A percentile compares a stretch with the other conserved stretches of the same genome.
These are phyloP conservation scores for Opisthograptis luteolata DNA, from an alignment of 2,888 invertebrate genomes.

Conservation along the genomic window DNA sequence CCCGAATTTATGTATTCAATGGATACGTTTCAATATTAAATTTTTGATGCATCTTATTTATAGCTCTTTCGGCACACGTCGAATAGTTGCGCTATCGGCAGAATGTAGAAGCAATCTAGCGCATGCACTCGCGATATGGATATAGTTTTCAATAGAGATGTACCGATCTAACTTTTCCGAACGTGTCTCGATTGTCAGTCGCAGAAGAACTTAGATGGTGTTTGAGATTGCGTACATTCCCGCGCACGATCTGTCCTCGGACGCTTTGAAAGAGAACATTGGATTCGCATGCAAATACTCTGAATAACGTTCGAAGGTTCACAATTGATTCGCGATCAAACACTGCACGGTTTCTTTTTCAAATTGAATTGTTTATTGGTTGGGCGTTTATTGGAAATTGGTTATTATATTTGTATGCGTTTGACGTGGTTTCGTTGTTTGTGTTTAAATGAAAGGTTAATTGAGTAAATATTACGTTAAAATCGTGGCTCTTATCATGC, in stretches of 20 bases:
- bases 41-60: constrained; percentile 30
- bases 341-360: constrained; percentile 1
- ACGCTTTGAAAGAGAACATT: constrained; percentile 23
- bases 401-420: background rate
- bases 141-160: constrained; percentile 16
- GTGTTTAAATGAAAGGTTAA: too few relatives aligned
- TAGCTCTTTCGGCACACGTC: constrained; percentile 10
- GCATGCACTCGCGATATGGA: constrained; percentile 20
- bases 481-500: too few relatives aligned
- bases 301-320: constrained; percentile 10
- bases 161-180: constrained; percentile 17
- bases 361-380: background rate
- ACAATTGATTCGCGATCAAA: constrained; percentile 10
- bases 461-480: too few relatives aligned
- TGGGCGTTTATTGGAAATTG: background rate
- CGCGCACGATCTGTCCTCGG: constrained; percentile 20
- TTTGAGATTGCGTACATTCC: constrained; percentile 28
- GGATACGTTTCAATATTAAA: constrained; percentile 22
- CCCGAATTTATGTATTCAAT: constrained; percentile 4
- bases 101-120: constrained; percentile 22
- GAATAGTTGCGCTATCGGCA: constrained; percentile 26
- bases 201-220: constrained; percentile 25
- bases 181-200: constrained; percentile 19
- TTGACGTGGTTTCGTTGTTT: background rate
- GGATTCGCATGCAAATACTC: constrained; percentile 16